Percentiles rank a stretch among this genome's conserved stretches.
phyloP scores from a whole-genome alignment of 35 echinoderm and acorn worm genomes.

The Ophioderma brevispina region DNA sequence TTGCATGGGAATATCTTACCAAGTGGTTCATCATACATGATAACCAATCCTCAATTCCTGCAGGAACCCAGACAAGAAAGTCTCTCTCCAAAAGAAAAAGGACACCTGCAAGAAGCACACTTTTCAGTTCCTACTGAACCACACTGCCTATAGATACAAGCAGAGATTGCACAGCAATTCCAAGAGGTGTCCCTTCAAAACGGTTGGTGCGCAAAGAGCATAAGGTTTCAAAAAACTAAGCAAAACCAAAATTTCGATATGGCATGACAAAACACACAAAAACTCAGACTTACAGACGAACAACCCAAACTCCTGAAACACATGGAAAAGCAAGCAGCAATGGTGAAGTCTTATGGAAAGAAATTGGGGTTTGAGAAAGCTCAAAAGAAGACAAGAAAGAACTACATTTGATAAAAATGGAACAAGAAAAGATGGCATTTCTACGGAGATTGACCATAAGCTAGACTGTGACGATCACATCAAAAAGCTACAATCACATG shows the following conservation, averaged over 20 bases:
- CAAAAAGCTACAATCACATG: background rate
- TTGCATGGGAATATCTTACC: slow-evolving; percentile 39
- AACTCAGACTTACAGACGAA: slow-evolving; percentile 74
- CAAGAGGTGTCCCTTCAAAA: slow-evolving; percentile 61
- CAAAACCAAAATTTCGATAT: slow-evolving; percentile 64
- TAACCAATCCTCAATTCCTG: background rate
- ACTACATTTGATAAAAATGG: slow-evolving; percentile 14
- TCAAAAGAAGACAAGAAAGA: slow-evolving; percentile 2
- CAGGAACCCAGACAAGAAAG: background rate
- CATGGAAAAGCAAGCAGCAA: slow-evolving; percentile 52
- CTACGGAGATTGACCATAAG: background rate
- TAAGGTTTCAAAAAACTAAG: slow-evolving; percentile 22
- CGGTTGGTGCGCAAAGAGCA: slow-evolving; percentile 70
- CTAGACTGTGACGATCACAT: background rate
- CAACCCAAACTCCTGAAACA: slow-evolving; percentile 65
- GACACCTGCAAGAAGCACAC: slow-evolving; percentile 16
- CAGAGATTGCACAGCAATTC: slow-evolving; percentile 53
- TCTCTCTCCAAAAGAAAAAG: background rate
- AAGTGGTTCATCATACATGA: background rate
- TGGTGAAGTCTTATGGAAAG: background rate
- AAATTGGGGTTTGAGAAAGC: background rate
- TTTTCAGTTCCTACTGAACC: background rate
- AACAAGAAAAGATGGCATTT: no score
- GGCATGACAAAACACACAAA: slow-evolving; percentile 84
- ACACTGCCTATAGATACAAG: slow-evolving; percentile 55